Conservation (phyloP, 2,113 vertebrate genomes). For the Mirounga angustirostris region DNA sequence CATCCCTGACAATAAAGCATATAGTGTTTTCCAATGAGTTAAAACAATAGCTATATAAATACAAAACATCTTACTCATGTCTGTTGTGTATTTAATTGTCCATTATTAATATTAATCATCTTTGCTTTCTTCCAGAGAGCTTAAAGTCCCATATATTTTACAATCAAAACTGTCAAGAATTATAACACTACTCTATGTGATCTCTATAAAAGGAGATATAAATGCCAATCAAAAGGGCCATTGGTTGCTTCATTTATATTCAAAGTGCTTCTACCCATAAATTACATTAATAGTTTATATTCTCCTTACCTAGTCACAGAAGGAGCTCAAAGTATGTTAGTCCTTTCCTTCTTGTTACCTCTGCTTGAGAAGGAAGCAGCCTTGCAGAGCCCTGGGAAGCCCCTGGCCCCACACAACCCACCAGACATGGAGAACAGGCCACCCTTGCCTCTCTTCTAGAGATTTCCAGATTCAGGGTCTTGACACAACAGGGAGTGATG, state of each 20-base stretch:
- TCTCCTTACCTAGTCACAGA: conserved; percentile 50
- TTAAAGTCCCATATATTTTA: conserved; percentile 74
- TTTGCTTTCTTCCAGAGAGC: conserved; percentile 69
- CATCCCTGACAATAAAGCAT: conserved; percentile 61
- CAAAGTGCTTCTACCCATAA: conserved; percentile 60
- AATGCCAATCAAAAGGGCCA: conserved; percentile 75
- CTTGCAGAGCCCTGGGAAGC: background rate
- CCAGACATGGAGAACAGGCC: background rate
- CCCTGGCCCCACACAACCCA: background rate
- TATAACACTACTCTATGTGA: conserved; percentile 66
- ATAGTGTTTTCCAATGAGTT: conserved; percentile 61
- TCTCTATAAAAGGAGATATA: conserved; percentile 80
- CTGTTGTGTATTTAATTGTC: conserved; percentile 58
- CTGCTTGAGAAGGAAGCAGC: background rate
- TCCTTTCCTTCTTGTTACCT: conserved; percentile 29
- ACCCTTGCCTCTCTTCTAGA: background rate
- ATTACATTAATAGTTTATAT: conserved; percentile 75
- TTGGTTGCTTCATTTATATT: conserved; percentile 77
- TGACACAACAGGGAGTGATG: background rate
- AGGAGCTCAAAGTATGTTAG: conserved; percentile 7
- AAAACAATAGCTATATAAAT: conserved; percentile 76
- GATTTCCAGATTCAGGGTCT: background rate
- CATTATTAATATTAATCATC: conserved; percentile 81
- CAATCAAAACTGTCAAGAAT: conserved; percentile 77
- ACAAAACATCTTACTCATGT: conserved; percentile 73